Base-by-base conservation (phyloP, 2,888 invertebrate genomes). In the Drosophila ustulata region DNA sequence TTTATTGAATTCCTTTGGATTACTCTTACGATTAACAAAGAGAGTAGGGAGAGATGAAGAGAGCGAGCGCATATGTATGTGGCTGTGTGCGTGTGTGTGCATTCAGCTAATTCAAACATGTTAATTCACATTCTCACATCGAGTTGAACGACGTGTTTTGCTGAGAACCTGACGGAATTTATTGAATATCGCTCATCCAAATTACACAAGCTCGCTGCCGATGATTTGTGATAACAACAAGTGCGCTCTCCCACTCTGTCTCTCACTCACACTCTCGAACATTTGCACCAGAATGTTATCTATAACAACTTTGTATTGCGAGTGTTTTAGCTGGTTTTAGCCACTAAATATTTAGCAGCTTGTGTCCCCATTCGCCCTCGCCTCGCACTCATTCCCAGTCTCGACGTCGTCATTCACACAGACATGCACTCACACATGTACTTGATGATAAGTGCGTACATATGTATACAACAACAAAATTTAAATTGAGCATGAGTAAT, bases 181-280 rank as follows among this genome's bases (percentile, higher is more conserved):
- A 39, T 41, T 59, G 43, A 72, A 57, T 61, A 43, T 47, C 37
- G 46, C 43, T 25, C 25, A 58, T 56, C 25, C 7, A 7, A 53
- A 56, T 66, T 66, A 56, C 56, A 65, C 56, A 72, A 68, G 61
- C 51, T 18, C 9, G 13, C 37, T 55, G 23, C 56, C 62, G 69
- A 69, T 66, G 49, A 63, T 8, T 49, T 43, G 6, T 76, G 75
- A 75, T 76, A 75, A 75, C 75, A 76, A 78, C 78, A 78, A 76
- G 78, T 76, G 78, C 65, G 25, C 57, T 53, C 61, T 56, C 57
- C 39, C 26, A 28, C 43, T 28, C 26, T 32, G 37, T 11, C 45
- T 43, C 32, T 47, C 39, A 49, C 4, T 26, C 26, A 32, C 25
- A 43, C 26, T 45, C 26, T 18, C 32, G 7, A 45, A 23, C 39